Conservation (phyloP, 1,140 invertebrate genomes). For the Megalopta genalis region DNA sequence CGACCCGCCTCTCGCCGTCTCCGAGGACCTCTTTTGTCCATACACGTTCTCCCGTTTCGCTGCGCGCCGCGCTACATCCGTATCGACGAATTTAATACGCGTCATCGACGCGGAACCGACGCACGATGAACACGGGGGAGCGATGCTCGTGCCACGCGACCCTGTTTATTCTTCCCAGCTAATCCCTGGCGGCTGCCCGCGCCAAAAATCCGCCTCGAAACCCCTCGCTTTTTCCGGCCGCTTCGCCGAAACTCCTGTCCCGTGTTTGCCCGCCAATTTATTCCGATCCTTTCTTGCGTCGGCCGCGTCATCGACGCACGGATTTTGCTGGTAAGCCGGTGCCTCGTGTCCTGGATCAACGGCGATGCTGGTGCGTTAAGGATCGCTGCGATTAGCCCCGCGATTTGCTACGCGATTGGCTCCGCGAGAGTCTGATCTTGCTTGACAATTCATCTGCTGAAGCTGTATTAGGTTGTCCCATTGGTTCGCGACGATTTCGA, state of each 20-base stretch:
- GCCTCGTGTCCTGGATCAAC: neutral
- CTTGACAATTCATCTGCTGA: too few species aligned
- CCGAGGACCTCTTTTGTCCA: neutral
- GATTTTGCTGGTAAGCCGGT: neutral
- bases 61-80: too few species aligned
- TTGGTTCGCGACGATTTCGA: too few species aligned
- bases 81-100: conserved; percentile 41
- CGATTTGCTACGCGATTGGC: too few species aligned
- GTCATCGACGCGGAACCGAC: conserved; percentile 43
- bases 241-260: conserved; percentile 14
- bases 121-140: conserved; percentile 24
- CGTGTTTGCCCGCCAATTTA: conserved; percentile 52
- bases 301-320: conserved; percentile 1
- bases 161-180: conserved; percentile 68
- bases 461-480: too few species aligned
- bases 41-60: neutral
- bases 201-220: neutral
- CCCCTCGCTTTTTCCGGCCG: conserved; percentile 17
- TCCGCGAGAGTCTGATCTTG: too few species aligned
- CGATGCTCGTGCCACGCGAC: conserved; percentile 60
- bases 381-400: too few species aligned
- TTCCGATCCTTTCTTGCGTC: neutral
- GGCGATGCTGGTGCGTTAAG: neutral
- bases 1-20: neutral
- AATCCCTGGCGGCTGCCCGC: conserved; percentile 46